Base-by-base conservation (phyloP, 2,113 vertebrate species). In the Balaenoptera acutorostrata region DNA sequence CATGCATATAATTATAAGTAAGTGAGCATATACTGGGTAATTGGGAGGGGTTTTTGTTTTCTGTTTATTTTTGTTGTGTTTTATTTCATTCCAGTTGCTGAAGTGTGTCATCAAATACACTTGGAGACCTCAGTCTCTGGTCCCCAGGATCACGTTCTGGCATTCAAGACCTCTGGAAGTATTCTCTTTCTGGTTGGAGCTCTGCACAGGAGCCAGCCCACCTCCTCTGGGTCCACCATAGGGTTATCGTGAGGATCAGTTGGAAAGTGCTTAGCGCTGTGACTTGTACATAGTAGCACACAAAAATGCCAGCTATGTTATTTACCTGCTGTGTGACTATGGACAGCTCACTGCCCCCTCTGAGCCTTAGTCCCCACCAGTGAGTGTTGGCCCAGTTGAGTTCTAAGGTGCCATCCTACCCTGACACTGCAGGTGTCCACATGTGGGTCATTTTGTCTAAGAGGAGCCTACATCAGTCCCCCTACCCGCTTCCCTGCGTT, bases 401-500 rank as follows among this genome's bases (percentile, higher is more conserved):
- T 59, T 87, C 74, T 25, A 41, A 61, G 69, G 27, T 41, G 41
- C 41, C 69, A 9, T 75, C 61, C 27, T 55, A 69, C 12, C 15
- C 49, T 44, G 63, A 49, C 44, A 31, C 25, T 77, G 41, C 21
- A 63, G 27, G 39, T 41, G 55, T 49, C 46, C 46, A 29, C 27
- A 0, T 8, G n/a, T 75, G 57, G 46, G 63, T 46, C 29, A 27
- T 64, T 49, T 39, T 13, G 36, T 41, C 71, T 75, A 23, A 12
- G 21, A 68, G 74, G 46, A 81, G 39, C 81, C 66, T 55, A 7
- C 27, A 10, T 27, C 7, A 4, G n/a, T 5, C 20, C 77, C 49
- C 8, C 49, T 23, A 12, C 18, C 61, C 0, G 0, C 8, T n/a
- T 21, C 17, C 52, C 69, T 3, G 21, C 2, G 2, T 9, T 3